Conservation (phyloP, 1,140 invertebrate species). For the Ostrea edulis region DNA sequence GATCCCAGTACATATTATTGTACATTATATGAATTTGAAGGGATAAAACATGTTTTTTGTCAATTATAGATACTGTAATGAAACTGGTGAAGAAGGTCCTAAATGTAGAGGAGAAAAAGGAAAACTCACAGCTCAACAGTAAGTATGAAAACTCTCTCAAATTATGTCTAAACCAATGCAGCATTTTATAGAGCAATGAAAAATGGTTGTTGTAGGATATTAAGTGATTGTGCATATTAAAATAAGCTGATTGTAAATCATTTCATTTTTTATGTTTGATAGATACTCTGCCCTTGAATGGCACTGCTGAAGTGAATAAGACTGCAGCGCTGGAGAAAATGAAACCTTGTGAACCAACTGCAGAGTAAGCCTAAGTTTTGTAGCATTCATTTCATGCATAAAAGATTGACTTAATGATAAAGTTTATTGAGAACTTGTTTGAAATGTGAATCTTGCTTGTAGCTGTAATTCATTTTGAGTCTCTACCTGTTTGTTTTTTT, state of each 20-base stretch:
- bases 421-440: too few species aligned
- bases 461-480: too few species aligned
- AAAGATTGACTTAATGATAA: too few species aligned
- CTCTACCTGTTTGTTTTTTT: too few species aligned
- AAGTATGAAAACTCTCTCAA: neutral
- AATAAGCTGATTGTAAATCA: neutral
- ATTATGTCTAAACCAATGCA: neutral
- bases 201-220: too few species aligned
- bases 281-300: conserved; percentile 2
- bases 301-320: neutral
- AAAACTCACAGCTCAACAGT: conserved; percentile 3
- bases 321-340: neutral
- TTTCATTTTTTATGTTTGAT: neutral
- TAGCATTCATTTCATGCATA: too few species aligned
- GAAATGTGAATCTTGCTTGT: too few species aligned
- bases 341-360: neutral
- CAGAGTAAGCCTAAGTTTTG: neutral
- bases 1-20: too few species aligned
- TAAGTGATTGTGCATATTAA: too few species aligned
- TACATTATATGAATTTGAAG: too few species aligned
- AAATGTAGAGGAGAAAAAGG: conserved; percentile 62
- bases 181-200: too few species aligned
- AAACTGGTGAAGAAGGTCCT: conserved; percentile 72
- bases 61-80: conserved; percentile 65
- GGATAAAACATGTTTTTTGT: neutral